Evolutionary conservation across 64 coral and sea anemone genomes (phyloP), one percentile per base, ranked within the genome.

Genomic region (Catalaphyllia jardinei): DNA sequence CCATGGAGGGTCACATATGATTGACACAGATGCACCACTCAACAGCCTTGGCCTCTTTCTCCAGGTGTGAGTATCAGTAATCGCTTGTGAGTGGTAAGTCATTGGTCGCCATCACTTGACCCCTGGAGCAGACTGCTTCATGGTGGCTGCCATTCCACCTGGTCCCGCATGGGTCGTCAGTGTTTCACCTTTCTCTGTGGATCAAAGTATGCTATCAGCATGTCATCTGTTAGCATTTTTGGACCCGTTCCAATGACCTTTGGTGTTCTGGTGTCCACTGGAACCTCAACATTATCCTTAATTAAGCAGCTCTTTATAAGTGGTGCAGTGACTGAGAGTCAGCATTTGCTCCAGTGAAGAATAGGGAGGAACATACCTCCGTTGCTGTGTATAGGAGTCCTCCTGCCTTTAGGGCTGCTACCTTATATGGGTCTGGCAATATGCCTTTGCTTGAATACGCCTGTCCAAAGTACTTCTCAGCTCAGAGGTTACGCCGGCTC

Each of bases 1-100:
- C n/a, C 77, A 51, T 82, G 83, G 14, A 93, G 86, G 67, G n/a
- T n/a, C 88, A 93, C 61, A 88, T 88, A 77, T 83, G 91, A 78
- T 88, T 93, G 29, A 29, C 72, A 20, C 88, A 57, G 25, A 82
- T 67, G 9, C 91, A 74, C 86, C 91, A 93, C 60, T 92, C 90
- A 2, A 92, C 83, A 67, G 90, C 73, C 24, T 92, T 92, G 4
- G 86, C 91, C 39, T 93, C 91, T 77, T 81, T 93, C 76, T 62
- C 39, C 5, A 5, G 49, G 79, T 86, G 31, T 93, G 50, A 5
- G 31, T 62, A 12, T 88, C 91, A 29, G 91, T 88, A 10, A 93
- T 54, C 24, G 86, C 91, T 88, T 74, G 88, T 18, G 84, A 88
- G 0, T 62, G 46, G 65, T 88, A 88, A 0, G 86, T 82, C 0